Base-by-base conservation (phyloP, 2,797 vertebrate species). In the Cirrhinus molitorella region DNA sequence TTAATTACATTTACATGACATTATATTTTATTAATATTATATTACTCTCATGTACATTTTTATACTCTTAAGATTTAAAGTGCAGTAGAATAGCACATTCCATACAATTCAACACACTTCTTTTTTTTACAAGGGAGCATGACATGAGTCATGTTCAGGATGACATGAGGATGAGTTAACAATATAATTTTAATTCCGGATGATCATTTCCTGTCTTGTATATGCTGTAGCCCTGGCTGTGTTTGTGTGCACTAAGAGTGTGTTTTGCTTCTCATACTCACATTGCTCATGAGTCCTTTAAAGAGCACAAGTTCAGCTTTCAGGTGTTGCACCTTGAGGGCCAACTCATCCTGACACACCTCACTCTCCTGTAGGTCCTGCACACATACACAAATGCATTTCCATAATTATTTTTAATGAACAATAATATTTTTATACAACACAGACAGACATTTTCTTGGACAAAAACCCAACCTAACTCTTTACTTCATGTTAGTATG, bases 261-360 rank as follows among this genome's bases (percentile, higher is more conserved):
- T 83, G 76, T 40, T 81, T 40, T 16, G 70, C 31, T 21, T 51
- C 72, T 66, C 75, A 49, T 12, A 92, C 97, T 97, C 92, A 99
- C 98, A 21, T 99, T 99, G 93, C 98, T 99, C 98, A 99, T 98
- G 88, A 99, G 95, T 82, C 98, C 97, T 92, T 99, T 99, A 94
- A 99, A 99, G 89, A 99, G 96, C 75, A 99, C 98, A 70, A 99
- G 93, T 90, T 99, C 98, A 0, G 96, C 96, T 91, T 99, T 99
- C 85, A 99, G 93, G 91, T 98, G 97, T 91, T 99, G 95, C 85
- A 99, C 97, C 92, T 97, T 95, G 91, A 97, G 93, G 47, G 96
- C 96, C 85, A 99, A 93, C 88, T 99, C 98, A 55, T 99, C 98
- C 88, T 99, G 98, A 88, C 97, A 98, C 65, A 96, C 96, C 79